These are phyloP conservation scores for Dasyprocta punctata DNA, from an alignment of 2,113 vertebrate genomes.

Conservation along the genomic window DNA sequence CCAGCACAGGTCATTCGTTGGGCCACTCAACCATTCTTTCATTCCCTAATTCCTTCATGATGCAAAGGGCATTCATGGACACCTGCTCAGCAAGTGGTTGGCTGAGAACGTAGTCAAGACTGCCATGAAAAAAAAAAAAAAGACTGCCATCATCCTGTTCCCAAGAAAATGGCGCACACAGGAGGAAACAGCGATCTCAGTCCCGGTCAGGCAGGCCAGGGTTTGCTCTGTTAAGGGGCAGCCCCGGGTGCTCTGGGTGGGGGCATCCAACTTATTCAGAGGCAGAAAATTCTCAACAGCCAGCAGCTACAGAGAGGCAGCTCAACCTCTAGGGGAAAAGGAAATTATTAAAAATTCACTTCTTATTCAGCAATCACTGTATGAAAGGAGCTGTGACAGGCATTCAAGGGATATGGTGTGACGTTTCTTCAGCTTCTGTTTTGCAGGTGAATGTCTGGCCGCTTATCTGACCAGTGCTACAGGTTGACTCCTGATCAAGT, in stretches of 20 bases:
- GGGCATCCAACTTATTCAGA: not conserved
- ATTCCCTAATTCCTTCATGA: not conserved
- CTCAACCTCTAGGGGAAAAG: not conserved
- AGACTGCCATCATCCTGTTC: not conserved
- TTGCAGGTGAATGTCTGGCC: not conserved
- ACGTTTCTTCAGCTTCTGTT: not conserved
- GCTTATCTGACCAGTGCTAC: not conserved
- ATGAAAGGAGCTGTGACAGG: not conserved
- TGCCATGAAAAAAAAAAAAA: too few species aligned
- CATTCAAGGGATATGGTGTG: not conserved
- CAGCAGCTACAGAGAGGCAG: not conserved
- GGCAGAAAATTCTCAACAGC: not conserved
- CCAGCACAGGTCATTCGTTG: not conserved
- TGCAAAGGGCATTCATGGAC: not conserved
- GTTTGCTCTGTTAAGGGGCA: not conserved
- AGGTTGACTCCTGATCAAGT: not conserved
- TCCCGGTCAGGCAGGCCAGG: too few species aligned
- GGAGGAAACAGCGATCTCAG: not conserved
- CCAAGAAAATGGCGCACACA: not conserved
- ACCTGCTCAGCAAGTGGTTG: not conserved
- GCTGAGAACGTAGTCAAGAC: not conserved
- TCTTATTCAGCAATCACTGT: not conserved
- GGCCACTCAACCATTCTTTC: accelerated
- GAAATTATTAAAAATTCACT: not conserved
- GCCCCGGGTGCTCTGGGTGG: too few species aligned